Percentiles rank a stretch among this genome's conserved stretches.
Evolutionary conservation across 2,888 invertebrate genomes (phyloP).

Genomic region (Noctuana brunneofusca): DNA sequence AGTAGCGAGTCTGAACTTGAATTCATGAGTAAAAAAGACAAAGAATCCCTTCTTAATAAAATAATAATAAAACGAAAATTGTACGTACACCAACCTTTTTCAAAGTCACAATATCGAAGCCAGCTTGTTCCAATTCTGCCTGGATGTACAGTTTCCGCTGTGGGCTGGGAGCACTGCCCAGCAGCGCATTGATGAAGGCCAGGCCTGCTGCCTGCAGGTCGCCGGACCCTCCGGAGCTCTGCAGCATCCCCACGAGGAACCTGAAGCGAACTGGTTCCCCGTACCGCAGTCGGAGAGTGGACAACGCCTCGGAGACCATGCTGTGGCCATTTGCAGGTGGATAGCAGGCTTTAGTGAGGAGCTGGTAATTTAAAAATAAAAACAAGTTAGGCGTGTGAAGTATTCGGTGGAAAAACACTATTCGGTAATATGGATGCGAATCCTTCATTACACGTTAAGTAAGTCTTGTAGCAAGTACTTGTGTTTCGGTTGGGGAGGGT

Average conservation of each 20-base stretch:
- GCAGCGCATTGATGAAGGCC: slow-evolving; percentile 91
- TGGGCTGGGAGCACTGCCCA: slow-evolving; percentile 88
- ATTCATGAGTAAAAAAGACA: too few species aligned
- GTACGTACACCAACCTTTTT: slow-evolving; percentile 81
- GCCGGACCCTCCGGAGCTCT: slow-evolving; percentile 88
- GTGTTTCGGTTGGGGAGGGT: too few species aligned
- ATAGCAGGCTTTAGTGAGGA: slow-evolving; percentile 92
- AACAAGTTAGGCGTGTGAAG: too few species aligned
- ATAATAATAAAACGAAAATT: too few species aligned
- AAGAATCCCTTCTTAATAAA: too few species aligned
- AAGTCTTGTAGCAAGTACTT: too few species aligned
- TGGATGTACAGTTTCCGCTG: slow-evolving; percentile 92
- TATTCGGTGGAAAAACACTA: too few species aligned
- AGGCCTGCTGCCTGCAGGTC: slow-evolving; percentile 91
- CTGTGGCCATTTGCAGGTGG: slow-evolving; percentile 89
- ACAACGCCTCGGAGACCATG: slow-evolving; percentile 94
- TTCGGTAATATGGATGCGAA: too few species aligned
- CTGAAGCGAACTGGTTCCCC: slow-evolving; percentile 97
- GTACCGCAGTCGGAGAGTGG: slow-evolving; percentile 92
- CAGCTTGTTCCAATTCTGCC: slow-evolving; percentile 92
- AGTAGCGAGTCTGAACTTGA: too few species aligned
- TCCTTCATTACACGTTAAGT: too few species aligned
- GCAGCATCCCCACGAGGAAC: slow-evolving; percentile 94
- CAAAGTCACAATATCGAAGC: slow-evolving; percentile 85
- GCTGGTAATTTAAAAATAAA: slow-evolving; percentile 70